Evolutionary conservation across 64 coral and sea anemone genomes (phyloP), one percentile per base, ranked within the genome.

Genomic region (Montipora foliosa): DNA sequence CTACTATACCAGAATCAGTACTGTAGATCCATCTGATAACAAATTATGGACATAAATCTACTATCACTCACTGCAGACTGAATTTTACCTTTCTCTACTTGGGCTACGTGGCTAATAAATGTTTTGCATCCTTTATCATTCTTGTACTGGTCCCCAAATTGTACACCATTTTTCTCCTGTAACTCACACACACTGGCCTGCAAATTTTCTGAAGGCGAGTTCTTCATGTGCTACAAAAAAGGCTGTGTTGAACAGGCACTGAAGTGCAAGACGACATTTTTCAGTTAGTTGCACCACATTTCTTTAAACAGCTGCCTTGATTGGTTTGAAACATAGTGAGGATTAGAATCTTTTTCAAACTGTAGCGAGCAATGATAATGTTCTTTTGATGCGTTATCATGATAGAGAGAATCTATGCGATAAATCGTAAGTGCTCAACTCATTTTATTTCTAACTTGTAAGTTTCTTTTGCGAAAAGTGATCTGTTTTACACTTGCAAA

Each of bases 161-260:
- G 79, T 61, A 81, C 51, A 81, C 79, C 79, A 81, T 81, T 81
- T 52, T 81, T 81, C 79, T 81, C 60, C 79, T 81, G 79, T 62
- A 81, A 81, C 79, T 81, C 79, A 60, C 55, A 81, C 24, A 76
- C 29, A 29, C 29, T 29, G 74, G 46, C 74, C 74, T 46, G 29
- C 74, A 76, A 47, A 76, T 76, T 76, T 76, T 93, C 19, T 92
- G 60, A 64, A 64, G 13, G 60, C 60, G 60, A 64, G 60, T 64
- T 64, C 60, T 64, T 64, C 60, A 15, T 64, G 60, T 64, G 60
- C 60, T 64, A 64, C 60, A 64, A 15, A 64, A 15, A 64, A 64
- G 60, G 60, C 60, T 64, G 60, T 64, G 60, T 64, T 64, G 60
- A 64, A 64, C 60, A 17, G 60, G 60, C 60, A 64, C 60, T 64